Conservation (phyloP, 2,113 vertebrate genomes). For the Rhineura floridana region DNA sequence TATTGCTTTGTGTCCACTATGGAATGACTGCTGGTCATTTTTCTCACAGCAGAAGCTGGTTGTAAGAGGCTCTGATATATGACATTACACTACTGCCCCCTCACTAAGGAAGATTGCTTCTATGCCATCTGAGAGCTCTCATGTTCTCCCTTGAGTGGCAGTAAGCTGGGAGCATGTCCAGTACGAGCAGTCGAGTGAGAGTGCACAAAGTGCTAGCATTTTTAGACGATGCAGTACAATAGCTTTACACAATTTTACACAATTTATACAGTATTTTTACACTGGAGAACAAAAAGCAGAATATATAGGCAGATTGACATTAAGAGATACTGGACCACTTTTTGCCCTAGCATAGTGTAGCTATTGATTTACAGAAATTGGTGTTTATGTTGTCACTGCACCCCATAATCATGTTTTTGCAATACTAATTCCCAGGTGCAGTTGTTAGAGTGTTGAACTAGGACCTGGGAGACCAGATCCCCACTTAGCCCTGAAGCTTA, state of each 20-base stretch:
- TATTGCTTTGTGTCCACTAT: neutral
- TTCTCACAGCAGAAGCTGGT: neutral
- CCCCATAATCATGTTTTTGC: neutral
- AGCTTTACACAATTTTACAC: too few relatives aligned
- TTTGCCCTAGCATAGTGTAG: neutral
- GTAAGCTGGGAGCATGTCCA: neutral
- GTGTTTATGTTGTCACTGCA: neutral
- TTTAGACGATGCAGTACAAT: neutral
- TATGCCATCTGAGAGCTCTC: neutral
- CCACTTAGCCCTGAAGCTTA: too few relatives aligned
- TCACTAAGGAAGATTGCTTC: neutral
- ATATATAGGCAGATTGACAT: neutral
- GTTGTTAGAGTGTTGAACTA: too few relatives aligned
- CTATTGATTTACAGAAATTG: neutral
- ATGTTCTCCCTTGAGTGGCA: neutral
- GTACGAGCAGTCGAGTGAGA: neutral
- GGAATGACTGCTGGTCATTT: neutral
- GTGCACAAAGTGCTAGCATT: neutral
- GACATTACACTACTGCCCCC: neutral
- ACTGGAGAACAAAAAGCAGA: slow-evolving; percentile 21
- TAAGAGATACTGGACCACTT: neutral
- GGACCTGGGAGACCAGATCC: too few relatives aligned
- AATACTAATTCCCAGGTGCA: neutral
- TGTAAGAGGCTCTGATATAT: neutral
- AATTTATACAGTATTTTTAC: neutral